Evolutionary conservation across 1,140 invertebrate species (phyloP), one percentile per base, ranked within the genome.

Genomic region (Leptinotarsa defecta): DNA sequence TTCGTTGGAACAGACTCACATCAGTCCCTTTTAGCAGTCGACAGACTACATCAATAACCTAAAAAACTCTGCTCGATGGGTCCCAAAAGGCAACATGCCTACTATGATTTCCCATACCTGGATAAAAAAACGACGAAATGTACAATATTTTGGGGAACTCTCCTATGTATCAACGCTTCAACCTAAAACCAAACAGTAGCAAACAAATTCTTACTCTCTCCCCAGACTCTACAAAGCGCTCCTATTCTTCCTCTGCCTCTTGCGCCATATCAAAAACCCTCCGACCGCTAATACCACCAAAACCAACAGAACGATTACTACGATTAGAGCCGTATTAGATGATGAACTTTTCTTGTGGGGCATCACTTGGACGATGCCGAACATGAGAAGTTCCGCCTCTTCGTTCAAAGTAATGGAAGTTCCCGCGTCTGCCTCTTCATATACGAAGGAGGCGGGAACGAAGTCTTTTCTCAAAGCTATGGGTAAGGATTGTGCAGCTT

Each of bases 241-340:
- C 17, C 67, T 68, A 48, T 68, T 68, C 43, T 68, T 68, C 24
- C n/a, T 43, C 43, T 68, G 67, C 43, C 67, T 34, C 34, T 68
- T 68, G n/a, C 67, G 24, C 67, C 67, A 68, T n/a, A 68, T 48
- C 15, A 68, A 68, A 19, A 43, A 68, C 3, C 24, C 67, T 11
- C 27, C 67, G 17, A 68, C 24, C 13, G 24, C 67, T 17, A 68
- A n/a, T 20, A 68, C 27, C 24, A 48, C 24, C 43, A 68, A 19
- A 15, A 68, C 67, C 24, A 68, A 43, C 15, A 68, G 8, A 2
- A 68, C 34, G 15, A 68, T 68, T 2, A 68, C 34, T 17, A 68
- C 67, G 15, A 68, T 68, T 3, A 68, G 43, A 68, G 34, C 67
- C 11, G 67, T 68, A 48, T 48, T 68, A 34, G 24, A 57, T 57